Conservation (phyloP, 2,888 invertebrate species). For the Sinotaia quadrata region DNA sequence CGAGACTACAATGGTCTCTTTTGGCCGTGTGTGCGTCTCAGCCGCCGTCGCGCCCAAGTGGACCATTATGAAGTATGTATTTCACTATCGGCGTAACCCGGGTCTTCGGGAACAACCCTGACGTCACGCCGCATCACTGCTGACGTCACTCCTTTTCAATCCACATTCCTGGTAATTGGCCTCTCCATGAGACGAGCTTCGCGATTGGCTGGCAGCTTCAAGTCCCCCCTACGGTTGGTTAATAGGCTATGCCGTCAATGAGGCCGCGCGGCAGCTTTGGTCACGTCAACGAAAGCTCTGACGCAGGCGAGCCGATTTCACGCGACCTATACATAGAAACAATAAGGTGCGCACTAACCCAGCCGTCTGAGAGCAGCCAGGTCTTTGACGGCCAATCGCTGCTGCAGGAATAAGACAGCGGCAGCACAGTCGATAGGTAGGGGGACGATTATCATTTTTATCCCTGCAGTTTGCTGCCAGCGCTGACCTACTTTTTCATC, state of each 20-base stretch:
- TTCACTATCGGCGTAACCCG: constrained; percentile 46
- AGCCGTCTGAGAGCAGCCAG: background rate
- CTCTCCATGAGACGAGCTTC: constrained; percentile 32
- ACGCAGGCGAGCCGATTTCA: constrained; percentile 30
- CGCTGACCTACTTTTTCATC: background rate
- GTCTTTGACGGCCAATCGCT: constrained; percentile 21
- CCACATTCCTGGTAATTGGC: constrained; percentile 49
- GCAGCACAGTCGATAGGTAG: constrained; percentile 5
- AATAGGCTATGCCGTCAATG: constrained; percentile 20
- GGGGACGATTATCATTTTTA: constrained; percentile 20
- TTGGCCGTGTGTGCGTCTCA: constrained; percentile 22
- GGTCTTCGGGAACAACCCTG: constrained; percentile 45
- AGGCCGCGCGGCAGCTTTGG: constrained; percentile 21
- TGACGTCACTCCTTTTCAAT: constrained; percentile 52
- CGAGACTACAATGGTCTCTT: constrained; percentile 26
- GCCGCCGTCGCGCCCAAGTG: constrained; percentile 32
- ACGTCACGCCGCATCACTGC: constrained; percentile 47
- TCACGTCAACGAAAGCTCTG: constrained; percentile 35
- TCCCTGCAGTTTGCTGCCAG: background rate
- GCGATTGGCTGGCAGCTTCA: constrained; percentile 40
- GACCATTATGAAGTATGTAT: constrained; percentile 50
- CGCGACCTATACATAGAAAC: constrained; percentile 35
- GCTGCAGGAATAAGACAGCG: constrained; percentile 12
- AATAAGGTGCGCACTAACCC: constrained; percentile 16
- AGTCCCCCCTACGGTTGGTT: constrained; percentile 41